Evolutionary conservation across 2,888 invertebrate genomes (phyloP).

Genomic region (Eueremaeus valkanovi): DNA sequence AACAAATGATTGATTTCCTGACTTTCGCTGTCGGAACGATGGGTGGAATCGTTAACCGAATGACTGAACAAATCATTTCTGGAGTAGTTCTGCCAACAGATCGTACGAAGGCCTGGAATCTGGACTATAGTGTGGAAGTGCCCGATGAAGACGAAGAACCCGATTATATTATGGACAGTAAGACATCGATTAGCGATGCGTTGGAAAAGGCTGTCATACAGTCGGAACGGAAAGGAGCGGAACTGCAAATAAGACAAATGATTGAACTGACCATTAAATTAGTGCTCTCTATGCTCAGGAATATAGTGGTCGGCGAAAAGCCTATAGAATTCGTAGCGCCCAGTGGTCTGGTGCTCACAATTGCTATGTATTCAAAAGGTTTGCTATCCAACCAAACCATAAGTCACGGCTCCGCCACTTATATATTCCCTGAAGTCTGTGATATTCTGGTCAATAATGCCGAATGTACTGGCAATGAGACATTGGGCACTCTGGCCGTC

Average conservation of each 20-base stretch:
- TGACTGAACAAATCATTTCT: conserved; percentile 48
- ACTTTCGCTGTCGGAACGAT: conserved; percentile 48
- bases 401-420: conserved; percentile 48
- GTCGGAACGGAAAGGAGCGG: conserved; percentile 46
- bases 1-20: conserved; percentile 48
- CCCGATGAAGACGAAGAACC: conserved; percentile 47
- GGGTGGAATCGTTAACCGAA: conserved; percentile 48
- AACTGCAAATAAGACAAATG: conserved; percentile 47
- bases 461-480: conserved; percentile 48
- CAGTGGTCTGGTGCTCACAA: conserved; percentile 48
- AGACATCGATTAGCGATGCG: conserved; percentile 47
- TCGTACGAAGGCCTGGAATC: conserved; percentile 47
- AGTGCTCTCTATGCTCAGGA: conserved; percentile 47
- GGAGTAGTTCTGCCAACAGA: conserved; percentile 48
- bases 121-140: conserved; percentile 48
- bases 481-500: conserved; percentile 48
- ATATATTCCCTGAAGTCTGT: conserved; percentile 48
- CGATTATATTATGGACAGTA: conserved; percentile 47
- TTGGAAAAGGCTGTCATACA: conserved; percentile 47
- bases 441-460: conserved; percentile 46
- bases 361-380: conserved; percentile 48
- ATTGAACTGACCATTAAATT: conserved; percentile 47
- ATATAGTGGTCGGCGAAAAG: conserved; percentile 48
- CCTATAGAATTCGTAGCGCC: conserved; percentile 48
- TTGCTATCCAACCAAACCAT: conserved; percentile 46